A percentile compares a stretch with the other conserved stretches of the same genome.
phyloP scores from a whole-genome alignment of 2,797 vertebrate genomes.

The Pipistrellus pygmaeus region DNA sequence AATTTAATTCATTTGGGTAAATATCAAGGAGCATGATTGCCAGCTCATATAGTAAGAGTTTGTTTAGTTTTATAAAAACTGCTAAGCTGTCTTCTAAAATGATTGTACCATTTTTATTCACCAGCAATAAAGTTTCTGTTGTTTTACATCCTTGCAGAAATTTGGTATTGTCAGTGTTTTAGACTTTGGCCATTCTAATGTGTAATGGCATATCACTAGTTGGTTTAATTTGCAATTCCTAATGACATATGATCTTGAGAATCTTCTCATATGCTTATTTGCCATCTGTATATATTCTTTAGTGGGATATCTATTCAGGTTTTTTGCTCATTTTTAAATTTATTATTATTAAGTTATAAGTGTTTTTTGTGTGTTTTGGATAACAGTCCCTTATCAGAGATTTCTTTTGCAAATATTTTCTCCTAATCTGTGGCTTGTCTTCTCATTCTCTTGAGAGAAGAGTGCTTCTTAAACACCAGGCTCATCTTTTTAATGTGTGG shows the following conservation, averaged over 20 bases:
- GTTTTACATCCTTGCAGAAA: neutral
- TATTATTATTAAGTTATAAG: neutral
- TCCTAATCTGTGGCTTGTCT: neutral
- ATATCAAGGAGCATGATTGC: neutral
- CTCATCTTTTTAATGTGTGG: neutral
- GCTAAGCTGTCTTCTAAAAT: neutral
- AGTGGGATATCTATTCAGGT: neutral
- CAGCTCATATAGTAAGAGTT: neutral
- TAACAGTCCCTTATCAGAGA: neutral
- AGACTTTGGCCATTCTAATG: neutral
- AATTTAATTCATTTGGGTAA: neutral
- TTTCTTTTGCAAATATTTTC: neutral
- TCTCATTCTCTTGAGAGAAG: conserved; percentile 26
- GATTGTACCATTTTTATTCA: neutral
- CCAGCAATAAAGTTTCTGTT: neutral
- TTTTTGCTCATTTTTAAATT: neutral
- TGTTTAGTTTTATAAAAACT: neutral
- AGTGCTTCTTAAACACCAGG: neutral
- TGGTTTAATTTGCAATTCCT: neutral
- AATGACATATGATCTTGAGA: neutral
- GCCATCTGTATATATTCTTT: neutral
- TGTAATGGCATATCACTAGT: neutral
- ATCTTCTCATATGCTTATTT: neutral
- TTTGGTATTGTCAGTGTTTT: neutral
- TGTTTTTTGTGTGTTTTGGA: neutral